Conservation (phyloP, 2,797 vertebrate species). For the Pteropus rufus region DNA sequence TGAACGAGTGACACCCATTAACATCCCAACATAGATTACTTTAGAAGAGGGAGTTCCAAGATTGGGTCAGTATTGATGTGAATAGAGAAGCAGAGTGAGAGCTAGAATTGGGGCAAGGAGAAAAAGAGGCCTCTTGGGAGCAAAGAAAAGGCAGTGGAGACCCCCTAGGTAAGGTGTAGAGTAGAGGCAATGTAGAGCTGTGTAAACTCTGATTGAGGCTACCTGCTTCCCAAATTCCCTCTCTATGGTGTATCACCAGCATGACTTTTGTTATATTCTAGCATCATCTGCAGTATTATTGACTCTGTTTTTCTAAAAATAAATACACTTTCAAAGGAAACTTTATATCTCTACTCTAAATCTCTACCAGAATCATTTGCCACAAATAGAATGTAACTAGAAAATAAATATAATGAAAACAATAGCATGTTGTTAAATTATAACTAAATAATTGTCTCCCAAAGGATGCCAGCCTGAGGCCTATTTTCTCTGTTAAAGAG, state of each 20-base stretch:
- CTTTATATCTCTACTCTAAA: neutral
- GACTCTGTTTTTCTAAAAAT: slow-evolving; percentile 3
- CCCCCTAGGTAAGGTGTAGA: neutral
- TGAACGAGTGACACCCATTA: neutral
- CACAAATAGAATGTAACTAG: slow-evolving; percentile 46
- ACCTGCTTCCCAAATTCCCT: neutral
- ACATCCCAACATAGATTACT: neutral
- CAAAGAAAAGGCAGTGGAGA: neutral
- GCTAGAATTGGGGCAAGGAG: neutral
- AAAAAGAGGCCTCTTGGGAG: neutral
- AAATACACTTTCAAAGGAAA: slow-evolving; percentile 39
- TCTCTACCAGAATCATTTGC: slow-evolving; percentile 28
- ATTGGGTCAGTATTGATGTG: neutral
- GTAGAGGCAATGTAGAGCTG: neutral
- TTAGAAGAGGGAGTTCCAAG: neutral
- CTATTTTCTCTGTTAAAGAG: neutral
- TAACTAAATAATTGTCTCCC: slow-evolving; percentile 30
- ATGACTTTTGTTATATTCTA: neutral
- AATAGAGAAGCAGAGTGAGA: neutral
- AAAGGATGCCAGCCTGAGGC: neutral
- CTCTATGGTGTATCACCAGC: neutral
- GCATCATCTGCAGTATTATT: neutral
- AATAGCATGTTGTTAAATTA: neutral
- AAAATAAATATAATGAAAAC: slow-evolving; percentile 48
- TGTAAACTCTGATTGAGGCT: neutral